Evolutionary conservation across 23 tunicate species (phyloP).

Genomic region (Trididemnum nubilum): DNA sequence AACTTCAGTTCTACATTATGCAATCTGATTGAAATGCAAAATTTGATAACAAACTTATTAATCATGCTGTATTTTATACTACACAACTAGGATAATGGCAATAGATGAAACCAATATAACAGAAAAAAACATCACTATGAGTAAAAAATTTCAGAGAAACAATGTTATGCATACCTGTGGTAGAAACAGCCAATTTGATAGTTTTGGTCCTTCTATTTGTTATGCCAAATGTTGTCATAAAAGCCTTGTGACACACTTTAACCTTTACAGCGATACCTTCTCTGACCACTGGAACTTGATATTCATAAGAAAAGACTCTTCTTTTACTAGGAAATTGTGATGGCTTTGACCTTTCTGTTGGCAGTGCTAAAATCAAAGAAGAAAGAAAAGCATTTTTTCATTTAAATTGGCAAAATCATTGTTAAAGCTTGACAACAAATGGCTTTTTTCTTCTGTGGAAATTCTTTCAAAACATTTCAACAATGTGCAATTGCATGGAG

Average conservation of each 20-base stretch:
- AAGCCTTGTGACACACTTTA: conserved; percentile 16
- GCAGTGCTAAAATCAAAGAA: background rate
- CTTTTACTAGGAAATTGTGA: background rate
- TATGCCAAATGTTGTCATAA: conserved; percentile 12
- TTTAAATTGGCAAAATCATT: conserved; percentile 11
- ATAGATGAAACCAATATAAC: no score
- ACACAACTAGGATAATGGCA: no score
- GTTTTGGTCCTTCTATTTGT: conserved; percentile 5
- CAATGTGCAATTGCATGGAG: background rate
- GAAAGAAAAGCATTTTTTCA: conserved; percentile 12
- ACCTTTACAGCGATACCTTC: background rate
- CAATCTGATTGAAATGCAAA: no score
- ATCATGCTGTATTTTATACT: no score
- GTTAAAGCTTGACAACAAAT: background rate
- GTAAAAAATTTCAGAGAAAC: no score
- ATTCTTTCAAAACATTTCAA: background rate
- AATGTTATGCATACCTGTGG: conserved; percentile 11
- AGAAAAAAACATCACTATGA: no score
- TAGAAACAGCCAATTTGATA: background rate
- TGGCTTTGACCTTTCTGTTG: conserved; percentile 3
- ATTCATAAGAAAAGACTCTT: conserved; percentile 2
- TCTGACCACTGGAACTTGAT: background rate
- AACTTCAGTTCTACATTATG: no score
- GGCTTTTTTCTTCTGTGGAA: background rate
- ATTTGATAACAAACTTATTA: no score